These are phyloP conservation scores for Gnathonemus echidnorhynchus DNA, from an alignment of 2,113 vertebrate genomes.

Conservation along the genomic window DNA sequence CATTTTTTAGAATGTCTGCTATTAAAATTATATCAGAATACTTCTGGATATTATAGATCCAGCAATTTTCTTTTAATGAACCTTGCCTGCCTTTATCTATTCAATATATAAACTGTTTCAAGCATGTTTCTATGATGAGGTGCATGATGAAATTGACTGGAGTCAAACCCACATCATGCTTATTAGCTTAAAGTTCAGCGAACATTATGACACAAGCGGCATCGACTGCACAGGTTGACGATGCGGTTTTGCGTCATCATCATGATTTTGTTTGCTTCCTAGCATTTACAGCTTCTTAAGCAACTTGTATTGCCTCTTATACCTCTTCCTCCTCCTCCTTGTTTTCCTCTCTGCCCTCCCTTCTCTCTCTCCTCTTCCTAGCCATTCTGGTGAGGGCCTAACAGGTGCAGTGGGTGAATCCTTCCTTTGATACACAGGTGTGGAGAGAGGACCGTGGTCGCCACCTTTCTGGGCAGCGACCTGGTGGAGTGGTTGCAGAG, in stretches of 20 bases:
- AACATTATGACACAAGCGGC: not conserved
- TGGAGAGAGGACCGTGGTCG: slow-evolving; percentile 59
- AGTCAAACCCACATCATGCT: not conserved
- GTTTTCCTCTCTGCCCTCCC: slow-evolving; percentile 41
- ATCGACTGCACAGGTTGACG: not conserved
- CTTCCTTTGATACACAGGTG: slow-evolving; percentile 63
- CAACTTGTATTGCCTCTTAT: slow-evolving; percentile 3
- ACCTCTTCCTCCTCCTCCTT: not conserved
- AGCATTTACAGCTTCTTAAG: not conserved
- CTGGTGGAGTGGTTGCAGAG: slow-evolving; percentile 88
- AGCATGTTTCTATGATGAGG: not conserved
- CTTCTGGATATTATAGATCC: not conserved
- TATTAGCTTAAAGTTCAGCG: not conserved
- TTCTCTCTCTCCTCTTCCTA: slow-evolving; percentile 49
- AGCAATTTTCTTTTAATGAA: not conserved
- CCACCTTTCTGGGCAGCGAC: slow-evolving; percentile 84
- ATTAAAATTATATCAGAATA: not conserved
- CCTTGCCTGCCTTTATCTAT: not conserved
- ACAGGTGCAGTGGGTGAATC: slow-evolving; percentile 68
- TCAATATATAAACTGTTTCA: not conserved
- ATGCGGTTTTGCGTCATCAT: not conserved
- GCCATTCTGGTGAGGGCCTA: slow-evolving; percentile 65
- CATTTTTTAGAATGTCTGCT: not conserved
- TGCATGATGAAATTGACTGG: not conserved
- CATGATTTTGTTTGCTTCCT: not conserved